Evolutionary conservation across 2,797 vertebrate species (phyloP).

Genomic region (Pangasius sanitwongsei): DNA sequence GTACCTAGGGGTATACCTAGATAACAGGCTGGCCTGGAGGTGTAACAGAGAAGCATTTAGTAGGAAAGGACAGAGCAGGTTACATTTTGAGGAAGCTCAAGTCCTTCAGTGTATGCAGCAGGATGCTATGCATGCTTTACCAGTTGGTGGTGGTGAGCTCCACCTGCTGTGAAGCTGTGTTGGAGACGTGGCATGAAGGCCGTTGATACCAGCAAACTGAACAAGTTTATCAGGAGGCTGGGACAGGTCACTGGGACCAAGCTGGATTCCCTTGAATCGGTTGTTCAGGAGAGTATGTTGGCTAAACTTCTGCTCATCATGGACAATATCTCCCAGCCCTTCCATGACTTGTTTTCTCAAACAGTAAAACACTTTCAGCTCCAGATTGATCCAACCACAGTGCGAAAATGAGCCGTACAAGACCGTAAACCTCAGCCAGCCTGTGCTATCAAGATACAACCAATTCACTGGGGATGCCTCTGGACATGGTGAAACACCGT

Average conservation of each 20-base stretch:
- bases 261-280: background rate
- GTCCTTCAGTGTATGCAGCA: background rate
- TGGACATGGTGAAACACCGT: background rate
- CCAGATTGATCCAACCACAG: background rate
- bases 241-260: background rate
- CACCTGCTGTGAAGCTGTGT: background rate
- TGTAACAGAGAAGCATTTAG: too few species aligned
- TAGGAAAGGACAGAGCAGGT: background rate
- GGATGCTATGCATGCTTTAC: background rate
- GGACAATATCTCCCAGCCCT: background rate
- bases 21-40: background rate
- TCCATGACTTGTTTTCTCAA: background rate
- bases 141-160: background rate
- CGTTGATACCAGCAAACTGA: background rate
- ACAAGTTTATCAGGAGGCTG: background rate
- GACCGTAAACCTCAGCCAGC: background rate
- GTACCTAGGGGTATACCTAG: background rate
- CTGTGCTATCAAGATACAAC: background rate
- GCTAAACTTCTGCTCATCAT: background rate
- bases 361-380: background rate
- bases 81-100: background rate
- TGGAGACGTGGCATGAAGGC: background rate
- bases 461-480: background rate
- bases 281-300: background rate
- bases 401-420: background rate